Base-by-base conservation (phyloP, 2,888 invertebrate species). In the Anaspis maculata region DNA sequence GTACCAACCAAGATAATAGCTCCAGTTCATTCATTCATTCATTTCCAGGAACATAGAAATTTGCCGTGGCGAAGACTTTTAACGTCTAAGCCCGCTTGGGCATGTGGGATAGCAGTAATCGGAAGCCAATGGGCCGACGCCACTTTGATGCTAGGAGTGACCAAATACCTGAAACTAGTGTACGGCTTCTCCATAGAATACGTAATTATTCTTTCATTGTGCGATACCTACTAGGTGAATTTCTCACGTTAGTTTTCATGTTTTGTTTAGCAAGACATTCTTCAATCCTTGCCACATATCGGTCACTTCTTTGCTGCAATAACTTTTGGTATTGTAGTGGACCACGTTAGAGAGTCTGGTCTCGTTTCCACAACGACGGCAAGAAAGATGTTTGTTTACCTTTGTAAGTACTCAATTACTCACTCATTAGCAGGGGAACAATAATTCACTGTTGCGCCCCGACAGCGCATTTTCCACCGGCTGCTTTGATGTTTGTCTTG, bases 121-220 rank as follows among this genome's bases (percentile, higher is more conserved):
- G 74, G 74, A 4, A 72, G 72, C 48, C 73, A 73, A 56, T 73
- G 73, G 73, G 74, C 73, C 10, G 73, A 73, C 44, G 72, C 72
- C 1, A 73, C 74, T 2, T 61, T 74, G 3, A 71, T 73, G 54
- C 61, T 73, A 15, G 74, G 73, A 2, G 72, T 72, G 48, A 73
- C 73, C 2, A 73, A 74, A 49, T 74, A 73, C 45, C 59, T 74
- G 23, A 73, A 73, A 51, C 60, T 73, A 19, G 73, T 74, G 31
- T 74, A 73, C 39, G 74, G 74, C 32, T 74, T 71, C 47, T 71
- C 73, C 1, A 70, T 73, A 15, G 72, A 71, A 42, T 71, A 73
- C 41, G 74, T 73, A 60, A 65, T 42, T 31, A 27, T n/a, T n/a
- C n/a, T n/a, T n/a, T n/a, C n/a, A n/a, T n/a, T n/a, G n/a, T n/a